Conservation (phyloP, 2,797 vertebrate species). For the Poeciliopsis presidionis region DNA sequence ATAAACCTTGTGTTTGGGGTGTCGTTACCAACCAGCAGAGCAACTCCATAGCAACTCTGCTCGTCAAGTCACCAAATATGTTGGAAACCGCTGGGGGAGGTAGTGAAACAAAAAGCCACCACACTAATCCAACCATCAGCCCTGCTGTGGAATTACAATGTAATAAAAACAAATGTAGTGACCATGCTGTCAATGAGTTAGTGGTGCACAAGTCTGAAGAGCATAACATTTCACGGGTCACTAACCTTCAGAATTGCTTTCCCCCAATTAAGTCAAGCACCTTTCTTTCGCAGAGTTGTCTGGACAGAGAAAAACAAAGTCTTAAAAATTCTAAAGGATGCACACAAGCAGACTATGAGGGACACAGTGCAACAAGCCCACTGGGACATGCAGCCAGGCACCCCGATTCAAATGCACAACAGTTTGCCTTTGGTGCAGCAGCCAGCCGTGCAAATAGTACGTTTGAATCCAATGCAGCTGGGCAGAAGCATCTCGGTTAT, state of each 20-base stretch:
- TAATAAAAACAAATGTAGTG: constrained; percentile 40
- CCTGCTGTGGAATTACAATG: constrained; percentile 8
- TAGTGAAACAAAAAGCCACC: constrained; percentile 1
- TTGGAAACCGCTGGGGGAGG: constrained; percentile 26
- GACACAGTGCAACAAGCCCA: constrained; percentile 43
- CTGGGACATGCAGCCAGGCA: constrained; percentile 39
- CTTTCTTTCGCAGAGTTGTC: constrained; percentile 58
- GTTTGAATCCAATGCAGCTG: constrained; percentile 41
- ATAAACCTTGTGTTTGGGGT: constrained; percentile 16
- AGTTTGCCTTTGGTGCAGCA: constrained; percentile 43
- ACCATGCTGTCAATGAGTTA: constrained; percentile 53
- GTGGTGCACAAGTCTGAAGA: constrained; percentile 34
- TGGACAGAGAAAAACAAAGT: constrained; percentile 55
- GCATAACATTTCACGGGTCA: constrained; percentile 56
- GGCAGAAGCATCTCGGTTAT: constrained; percentile 37
- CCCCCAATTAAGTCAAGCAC: constrained; percentile 67
- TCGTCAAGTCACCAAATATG: constrained; percentile 18
- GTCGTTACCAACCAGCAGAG: constrained; percentile 32
- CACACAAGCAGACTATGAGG: constrained; percentile 39
- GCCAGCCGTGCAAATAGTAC: constrained; percentile 42
- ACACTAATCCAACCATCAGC: constrained; percentile 16
- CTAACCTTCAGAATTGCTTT: constrained; percentile 59
- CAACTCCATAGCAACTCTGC: constrained; percentile 14
- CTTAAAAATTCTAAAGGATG: constrained; percentile 51
- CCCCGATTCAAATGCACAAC: constrained; percentile 48